Conservation (phyloP, 2,888 invertebrate genomes). For the Eledona agricola region DNA sequence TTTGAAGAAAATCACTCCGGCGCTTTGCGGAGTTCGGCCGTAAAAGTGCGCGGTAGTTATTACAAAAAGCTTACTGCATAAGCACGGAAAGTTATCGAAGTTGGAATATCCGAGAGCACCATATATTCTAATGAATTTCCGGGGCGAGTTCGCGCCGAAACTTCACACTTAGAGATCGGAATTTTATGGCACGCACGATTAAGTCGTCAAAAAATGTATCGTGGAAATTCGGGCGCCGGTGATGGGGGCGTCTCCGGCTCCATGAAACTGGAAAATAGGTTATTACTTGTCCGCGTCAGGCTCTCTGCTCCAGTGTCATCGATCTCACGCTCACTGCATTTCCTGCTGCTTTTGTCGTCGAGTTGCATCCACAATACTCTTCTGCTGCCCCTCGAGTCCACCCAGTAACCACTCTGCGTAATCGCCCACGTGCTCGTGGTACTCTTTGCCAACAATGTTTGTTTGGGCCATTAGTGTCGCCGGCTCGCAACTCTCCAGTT, state of each 20-base stretch:
- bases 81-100: constrained; percentile 38
- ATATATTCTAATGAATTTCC: constrained; percentile 44
- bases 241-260: constrained; percentile 37
- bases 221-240: constrained; percentile 28
- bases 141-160: constrained; percentile 41
- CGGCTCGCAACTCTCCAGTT: constrained; percentile 11
- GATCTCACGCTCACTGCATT: constrained; percentile 43
- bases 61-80: constrained; percentile 30
- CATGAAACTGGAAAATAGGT: constrained; percentile 49
- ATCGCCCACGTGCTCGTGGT: constrained; percentile 25
- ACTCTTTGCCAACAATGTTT: constrained; percentile 23
- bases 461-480: constrained; percentile 22
- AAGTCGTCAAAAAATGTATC: constrained; percentile 44
- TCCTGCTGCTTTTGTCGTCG: constrained; percentile 41
- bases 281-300: constrained; percentile 51
- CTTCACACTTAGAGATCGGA: constrained; percentile 37
- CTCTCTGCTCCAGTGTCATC: constrained; percentile 44
- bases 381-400: constrained; percentile 17
- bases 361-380: constrained; percentile 34
- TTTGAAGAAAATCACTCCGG: too few species aligned
- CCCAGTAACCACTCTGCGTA: constrained; percentile 23
- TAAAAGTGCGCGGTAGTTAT: constrained; percentile 12
- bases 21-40: too few species aligned
- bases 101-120: constrained; percentile 33
- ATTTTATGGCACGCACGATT: constrained; percentile 45